A percentile compares a stretch with the other conserved stretches of the same genome.
phyloP scores from a whole-genome alignment of 2,888 invertebrate species.

The Electrophaes corylata region DNA sequence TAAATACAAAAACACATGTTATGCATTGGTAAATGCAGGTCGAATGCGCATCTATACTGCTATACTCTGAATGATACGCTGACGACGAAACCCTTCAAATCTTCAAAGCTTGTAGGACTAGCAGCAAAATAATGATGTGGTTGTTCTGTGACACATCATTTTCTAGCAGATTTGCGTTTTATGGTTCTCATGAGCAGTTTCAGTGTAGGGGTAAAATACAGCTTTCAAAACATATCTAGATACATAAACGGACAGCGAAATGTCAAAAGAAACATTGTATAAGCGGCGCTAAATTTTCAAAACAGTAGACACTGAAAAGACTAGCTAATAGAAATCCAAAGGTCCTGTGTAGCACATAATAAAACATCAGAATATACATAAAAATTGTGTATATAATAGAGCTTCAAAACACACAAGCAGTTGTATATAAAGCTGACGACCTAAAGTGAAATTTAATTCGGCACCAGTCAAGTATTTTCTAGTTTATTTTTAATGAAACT shows the following conservation, averaged over 20 bases:
- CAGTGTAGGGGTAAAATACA: conserved; percentile 10
- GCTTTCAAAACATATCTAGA: conserved; percentile 4
- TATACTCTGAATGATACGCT: conserved; percentile 45
- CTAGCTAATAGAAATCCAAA: conserved; percentile 11
- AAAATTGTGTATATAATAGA: conserved; percentile 15
- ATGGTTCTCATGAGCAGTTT: conserved; percentile 13
- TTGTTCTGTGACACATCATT: conserved; percentile 28
- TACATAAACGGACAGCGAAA: background rate
- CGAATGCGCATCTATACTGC: conserved; percentile 42
- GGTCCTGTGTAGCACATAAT: conserved; percentile 8
- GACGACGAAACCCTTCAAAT: conserved; percentile 22
- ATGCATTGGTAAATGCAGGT: conserved; percentile 17
- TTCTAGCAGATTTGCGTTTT: conserved; percentile 31
- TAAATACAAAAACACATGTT: conserved; percentile 62
- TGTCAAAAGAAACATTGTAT: conserved; percentile 2
- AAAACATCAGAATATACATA: conserved; percentile 8
- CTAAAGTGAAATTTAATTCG: conserved; percentile 19
- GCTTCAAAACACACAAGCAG: conserved; percentile 28
- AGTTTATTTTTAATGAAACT: background rate
- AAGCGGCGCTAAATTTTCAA: conserved; percentile 18
- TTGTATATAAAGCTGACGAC: conserved; percentile 18
- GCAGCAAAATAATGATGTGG: conserved; percentile 27
- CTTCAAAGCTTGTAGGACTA: conserved; percentile 12
- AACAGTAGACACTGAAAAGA: conserved; percentile 14
- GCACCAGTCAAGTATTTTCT: conserved; percentile 13